Evolutionary conservation across 92 coral and sea anemone genomes (phyloP).

Genomic region (Umimayanthus chanpuru): DNA sequence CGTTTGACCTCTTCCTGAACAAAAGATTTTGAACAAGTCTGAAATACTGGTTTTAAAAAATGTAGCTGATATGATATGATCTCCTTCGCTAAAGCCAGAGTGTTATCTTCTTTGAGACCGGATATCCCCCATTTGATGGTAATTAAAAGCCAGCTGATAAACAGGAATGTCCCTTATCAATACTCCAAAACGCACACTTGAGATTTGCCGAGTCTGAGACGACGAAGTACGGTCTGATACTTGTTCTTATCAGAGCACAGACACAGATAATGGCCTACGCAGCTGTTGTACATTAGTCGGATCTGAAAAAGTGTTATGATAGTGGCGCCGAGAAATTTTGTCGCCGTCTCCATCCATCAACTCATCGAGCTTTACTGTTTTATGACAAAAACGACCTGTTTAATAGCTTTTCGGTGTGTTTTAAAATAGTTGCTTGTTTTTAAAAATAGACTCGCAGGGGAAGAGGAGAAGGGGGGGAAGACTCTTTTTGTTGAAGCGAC

Average conservation of each 20-base stretch:
- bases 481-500: neutral
- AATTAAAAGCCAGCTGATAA: constrained; percentile 34
- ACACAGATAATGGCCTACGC: constrained; percentile 14
- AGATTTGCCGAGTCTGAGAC: constrained; percentile 13
- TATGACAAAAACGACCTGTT: neutral
- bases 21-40: no score
- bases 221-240: neutral
- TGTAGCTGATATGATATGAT: neutral
- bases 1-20: no score
- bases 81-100: constrained; percentile 8
- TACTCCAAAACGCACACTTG: constrained; percentile 26
- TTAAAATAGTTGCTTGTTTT: neutral
- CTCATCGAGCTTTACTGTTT: neutral
- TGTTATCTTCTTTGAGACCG: constrained; percentile 40
- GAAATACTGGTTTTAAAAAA: constrained; percentile 13
- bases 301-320: constrained; percentile 11
- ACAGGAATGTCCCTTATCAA: constrained; percentile 21
- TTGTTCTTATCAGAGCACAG: neutral
- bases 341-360: constrained; percentile 9
- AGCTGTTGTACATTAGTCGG: constrained; percentile 21
- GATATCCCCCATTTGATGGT: constrained; percentile 37
- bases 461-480: neutral
- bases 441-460: neutral
- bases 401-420: constrained; percentile 17
- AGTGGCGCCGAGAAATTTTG: constrained; percentile 37